A percentile compares a stretch with the other conserved stretches of the same genome.
Evolutionary conservation across 2,888 invertebrate species (phyloP).

Genomic region (Archaeoteleia sp.): DNA sequence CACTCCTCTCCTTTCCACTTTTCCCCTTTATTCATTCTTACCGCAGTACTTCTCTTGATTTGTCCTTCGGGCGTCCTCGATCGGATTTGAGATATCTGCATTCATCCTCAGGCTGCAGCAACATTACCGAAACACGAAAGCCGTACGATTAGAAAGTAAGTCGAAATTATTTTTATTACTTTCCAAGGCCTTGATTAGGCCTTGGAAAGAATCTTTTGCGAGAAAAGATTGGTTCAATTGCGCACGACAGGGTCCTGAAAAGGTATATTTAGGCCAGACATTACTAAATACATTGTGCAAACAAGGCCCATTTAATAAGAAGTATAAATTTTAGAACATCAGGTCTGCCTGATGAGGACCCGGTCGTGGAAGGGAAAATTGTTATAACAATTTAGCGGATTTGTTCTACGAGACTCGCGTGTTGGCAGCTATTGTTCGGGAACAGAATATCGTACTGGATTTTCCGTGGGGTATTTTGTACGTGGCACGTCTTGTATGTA

Average conservation of each 20-base stretch:
- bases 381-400: too few species aligned
- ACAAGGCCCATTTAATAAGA: too few species aligned
- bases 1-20: not conserved
- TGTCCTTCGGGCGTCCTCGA: constrained; percentile 16
- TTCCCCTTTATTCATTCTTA: not conserved
- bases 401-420: too few species aligned
- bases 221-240: too few species aligned
- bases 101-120: constrained; percentile 8
- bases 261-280: too few species aligned
- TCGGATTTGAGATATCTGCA: constrained; percentile 26
- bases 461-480: constrained; percentile 9
- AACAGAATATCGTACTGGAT: constrained; percentile 11
- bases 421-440: not conserved
- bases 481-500: constrained; percentile 11
- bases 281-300: too few species aligned
- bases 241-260: too few species aligned
- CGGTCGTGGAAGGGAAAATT: too few species aligned
- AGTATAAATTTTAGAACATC: too few species aligned
- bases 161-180: constrained; percentile 12
- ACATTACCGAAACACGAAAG: constrained; percentile 8
- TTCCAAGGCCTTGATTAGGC: too few species aligned
- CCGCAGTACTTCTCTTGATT: not conserved
- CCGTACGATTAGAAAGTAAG: constrained; percentile 16
- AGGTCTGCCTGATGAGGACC: too few species aligned
- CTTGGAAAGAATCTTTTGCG: too few species aligned